These are phyloP conservation scores for Machaerirhynchus nigripectus DNA, from an alignment of 2,113 vertebrate genomes.

Conservation along the genomic window DNA sequence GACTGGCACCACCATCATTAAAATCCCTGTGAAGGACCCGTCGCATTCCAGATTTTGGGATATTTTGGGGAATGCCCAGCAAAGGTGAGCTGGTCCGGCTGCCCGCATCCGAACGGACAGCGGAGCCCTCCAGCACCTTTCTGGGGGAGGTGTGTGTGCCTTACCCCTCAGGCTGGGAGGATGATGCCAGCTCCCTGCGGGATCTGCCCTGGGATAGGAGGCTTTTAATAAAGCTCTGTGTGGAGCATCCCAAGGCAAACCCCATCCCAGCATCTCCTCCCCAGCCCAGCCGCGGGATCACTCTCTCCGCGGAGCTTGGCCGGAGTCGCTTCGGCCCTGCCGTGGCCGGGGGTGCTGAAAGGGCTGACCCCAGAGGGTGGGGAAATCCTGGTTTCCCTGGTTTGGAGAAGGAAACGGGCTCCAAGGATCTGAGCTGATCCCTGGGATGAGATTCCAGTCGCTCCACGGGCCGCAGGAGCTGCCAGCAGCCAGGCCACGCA, in stretches of 20 bases:
- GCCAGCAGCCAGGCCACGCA: not conserved
- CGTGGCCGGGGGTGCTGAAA: not conserved
- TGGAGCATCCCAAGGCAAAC: not conserved
- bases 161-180: not conserved
- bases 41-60: not conserved
- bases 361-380: not conserved
- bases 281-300: not conserved
- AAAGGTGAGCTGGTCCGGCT: not conserved
- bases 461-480: not conserved
- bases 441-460: not conserved
- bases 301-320: not conserved
- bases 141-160: not conserved
- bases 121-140: not conserved
- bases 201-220: not conserved
- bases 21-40: rapidly evolving
- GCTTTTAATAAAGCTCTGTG: not conserved
- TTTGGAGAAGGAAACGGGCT: not conserved
- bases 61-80: not conserved
- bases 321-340: not conserved
- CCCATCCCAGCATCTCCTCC: not conserved
- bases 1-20: not conserved
- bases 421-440: not conserved
- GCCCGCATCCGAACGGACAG: rapidly evolving
- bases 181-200: not conserved
- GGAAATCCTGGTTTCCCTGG: not conserved